Evolutionary conservation across 2,888 invertebrate genomes (phyloP).

Genomic region (Parelbella ahira): DNA sequence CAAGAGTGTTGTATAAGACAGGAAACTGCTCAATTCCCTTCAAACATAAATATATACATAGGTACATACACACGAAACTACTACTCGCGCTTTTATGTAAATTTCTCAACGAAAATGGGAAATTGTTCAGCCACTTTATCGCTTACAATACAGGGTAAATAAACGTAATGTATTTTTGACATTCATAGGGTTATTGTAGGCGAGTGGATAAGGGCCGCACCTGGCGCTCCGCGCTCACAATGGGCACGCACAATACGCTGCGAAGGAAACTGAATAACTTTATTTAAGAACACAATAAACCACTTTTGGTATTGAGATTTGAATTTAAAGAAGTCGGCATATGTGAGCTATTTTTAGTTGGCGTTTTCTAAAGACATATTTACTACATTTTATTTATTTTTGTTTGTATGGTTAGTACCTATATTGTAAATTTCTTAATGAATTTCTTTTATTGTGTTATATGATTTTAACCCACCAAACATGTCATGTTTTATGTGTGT

Average conservation of each 20-base stretch:
- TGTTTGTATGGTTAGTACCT: no score
- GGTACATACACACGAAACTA: neutral
- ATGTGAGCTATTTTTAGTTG: no score
- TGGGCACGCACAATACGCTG: constrained; percentile 62
- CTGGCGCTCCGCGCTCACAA: constrained; percentile 59
- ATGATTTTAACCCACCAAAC: no score
- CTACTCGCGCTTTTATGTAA: neutral
- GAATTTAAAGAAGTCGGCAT: constrained; percentile 38
- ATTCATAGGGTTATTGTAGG: constrained; percentile 69
- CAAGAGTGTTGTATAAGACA: no score
- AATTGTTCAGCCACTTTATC: constrained; percentile 43
- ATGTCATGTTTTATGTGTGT: no score
- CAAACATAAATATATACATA: no score
- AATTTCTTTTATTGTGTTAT: no score
- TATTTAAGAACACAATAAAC: constrained; percentile 78
- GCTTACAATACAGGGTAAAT: constrained; percentile 59
- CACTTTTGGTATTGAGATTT: constrained; percentile 69
- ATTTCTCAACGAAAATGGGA: constrained; percentile 4
- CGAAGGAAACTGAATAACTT: constrained; percentile 74
- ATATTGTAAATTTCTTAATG: no score
- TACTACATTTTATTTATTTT: no score
- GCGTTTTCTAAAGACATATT: no score
- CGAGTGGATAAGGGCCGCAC: constrained; percentile 59
- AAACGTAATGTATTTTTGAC: constrained; percentile 71
- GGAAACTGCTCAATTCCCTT: neutral